Base-by-base conservation (phyloP, 2,113 vertebrate genomes). In the Myotis davidii region DNA sequence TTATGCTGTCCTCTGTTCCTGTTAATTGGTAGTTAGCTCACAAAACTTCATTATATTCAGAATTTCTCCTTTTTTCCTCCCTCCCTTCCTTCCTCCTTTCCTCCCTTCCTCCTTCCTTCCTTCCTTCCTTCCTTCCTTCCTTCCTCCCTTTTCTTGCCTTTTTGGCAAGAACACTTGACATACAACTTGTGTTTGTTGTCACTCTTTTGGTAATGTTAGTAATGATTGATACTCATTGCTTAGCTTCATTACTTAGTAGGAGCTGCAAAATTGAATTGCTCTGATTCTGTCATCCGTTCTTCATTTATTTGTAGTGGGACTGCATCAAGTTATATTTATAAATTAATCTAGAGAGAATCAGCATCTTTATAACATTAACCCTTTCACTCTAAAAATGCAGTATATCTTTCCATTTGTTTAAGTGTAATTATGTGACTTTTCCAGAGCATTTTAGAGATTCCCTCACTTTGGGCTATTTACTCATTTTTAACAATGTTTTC, bases 291-390 rank as follows among this genome's bases (percentile, higher is more conserved):
- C 61, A 14, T 52, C 42, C 67, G 3, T 48, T 59, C 32, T 79
- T 74, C 3, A 34, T 48, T 54, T 78, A 64, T 25, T 56, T 87
- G 52, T 13, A 9, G 29, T 20, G 42, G 34, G 13, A 23, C 21
- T 0, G 0, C 21, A 13, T 34, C 13, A 16, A 23, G 5, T 5
- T 20, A 56, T 20, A 27, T 65, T 23, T 5, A 50, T n/a, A 18
- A 14, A 12, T 52, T 65, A 65, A 42, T 17, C 48, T 61, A 6
- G 2, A 52, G 23, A 34, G 20, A 11, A 64, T 4, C 4, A 0
- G 9, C 29, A 48, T 5, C 32, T 78, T 12, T 6, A 21, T 50
- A 39, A 23, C 23, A 39, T 4, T n/a, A 52, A 61, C 39, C 1
- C 13, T 34, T 70, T 72, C 32, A 12, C 34, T 70, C 52, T 82